Percentiles rank a stretch among this genome's conserved stretches.
Evolutionary conservation across 2,888 invertebrate species (phyloP).

Genomic region (Hedya salicella): DNA sequence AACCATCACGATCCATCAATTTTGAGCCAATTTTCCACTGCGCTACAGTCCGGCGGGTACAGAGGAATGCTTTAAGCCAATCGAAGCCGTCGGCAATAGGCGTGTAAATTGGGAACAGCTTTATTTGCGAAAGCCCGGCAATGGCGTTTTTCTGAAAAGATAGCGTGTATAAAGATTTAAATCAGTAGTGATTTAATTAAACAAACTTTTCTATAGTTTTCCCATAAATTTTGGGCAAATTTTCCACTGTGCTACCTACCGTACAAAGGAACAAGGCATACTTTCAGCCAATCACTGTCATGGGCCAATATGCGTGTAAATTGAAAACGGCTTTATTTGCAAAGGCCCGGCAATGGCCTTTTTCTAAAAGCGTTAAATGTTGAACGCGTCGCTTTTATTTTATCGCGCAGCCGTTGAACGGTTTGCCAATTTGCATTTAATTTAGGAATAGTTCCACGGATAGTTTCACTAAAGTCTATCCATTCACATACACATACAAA

Average conservation of each 20-base stretch:
- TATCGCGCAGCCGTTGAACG: neutral
- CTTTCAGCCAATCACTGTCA: constrained; percentile 41
- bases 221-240: constrained; percentile 37
- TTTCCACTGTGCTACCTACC: constrained; percentile 37
- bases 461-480: neutral
- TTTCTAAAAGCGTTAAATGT: constrained; percentile 6
- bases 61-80: constrained; percentile 29
- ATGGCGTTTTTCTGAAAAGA: too few species aligned
- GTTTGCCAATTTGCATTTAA: constrained; percentile 6
- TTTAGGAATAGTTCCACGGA: neutral
- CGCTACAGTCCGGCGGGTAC: neutral
- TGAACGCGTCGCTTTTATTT: constrained; percentile 11
- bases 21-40: constrained; percentile 35
- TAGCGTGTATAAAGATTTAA: too few species aligned
- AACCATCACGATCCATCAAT: constrained; percentile 7
- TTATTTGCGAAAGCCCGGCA: too few species aligned
- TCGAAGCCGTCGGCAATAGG: constrained; percentile 23
- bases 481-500: too few species aligned
- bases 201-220: neutral
- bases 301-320: constrained; percentile 37
- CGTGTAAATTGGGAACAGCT: too few species aligned
- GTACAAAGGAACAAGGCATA: constrained; percentile 24
- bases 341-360: neutral
- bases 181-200: too few species aligned
- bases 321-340: constrained; percentile 44